Base-by-base conservation (phyloP, 2,888 invertebrate genomes). In the Syrista parreyssii region DNA sequence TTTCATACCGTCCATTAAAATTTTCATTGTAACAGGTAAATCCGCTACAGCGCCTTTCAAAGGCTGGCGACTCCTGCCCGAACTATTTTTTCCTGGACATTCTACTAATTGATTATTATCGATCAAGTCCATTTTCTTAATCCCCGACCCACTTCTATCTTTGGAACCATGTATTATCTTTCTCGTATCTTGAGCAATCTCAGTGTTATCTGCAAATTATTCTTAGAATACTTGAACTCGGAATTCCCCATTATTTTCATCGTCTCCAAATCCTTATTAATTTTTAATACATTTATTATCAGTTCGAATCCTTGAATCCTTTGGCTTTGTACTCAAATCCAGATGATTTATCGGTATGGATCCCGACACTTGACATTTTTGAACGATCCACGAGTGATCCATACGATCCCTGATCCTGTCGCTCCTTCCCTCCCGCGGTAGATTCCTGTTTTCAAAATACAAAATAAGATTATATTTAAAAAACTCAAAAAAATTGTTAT, bases 1-100 rank as follows among this genome's bases (percentile, higher is more conserved):
- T n/a, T 77, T 79, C 81, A 77, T 75, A 78, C 77, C 11, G 78
- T 80, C 55, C 80, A 72, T 55, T 68, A 81, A 77, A 71, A 73
- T 79, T 40, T 76, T 34, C 15, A 76, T 31, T 23, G n/a, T 68
- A 31, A 72, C 76, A 1, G 36, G 31, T 12, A 68, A 76, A 31
- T 75, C 34, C 72, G 40, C 34, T 1, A 6, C 33, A 32, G 31
- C 31, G 31, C 35, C 34, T 23, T 12, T 35, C 35, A 11, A 12
- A n/a, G 12, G 15, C 11, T 68, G 72, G 35, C 68, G 78, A 68
- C 36, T 73, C 12, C 68, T 75, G 73, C 68, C 68, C 30, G 68
- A 15, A 33, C 11, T 33, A 73, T 68, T 6, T 74, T 74, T 69
- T 74, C 74, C 4, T 23, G 55, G 55, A 55, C 55, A 55, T 55